Conservation (phyloP, 2,888 invertebrate genomes). For the Cactoblastis cactorum region DNA sequence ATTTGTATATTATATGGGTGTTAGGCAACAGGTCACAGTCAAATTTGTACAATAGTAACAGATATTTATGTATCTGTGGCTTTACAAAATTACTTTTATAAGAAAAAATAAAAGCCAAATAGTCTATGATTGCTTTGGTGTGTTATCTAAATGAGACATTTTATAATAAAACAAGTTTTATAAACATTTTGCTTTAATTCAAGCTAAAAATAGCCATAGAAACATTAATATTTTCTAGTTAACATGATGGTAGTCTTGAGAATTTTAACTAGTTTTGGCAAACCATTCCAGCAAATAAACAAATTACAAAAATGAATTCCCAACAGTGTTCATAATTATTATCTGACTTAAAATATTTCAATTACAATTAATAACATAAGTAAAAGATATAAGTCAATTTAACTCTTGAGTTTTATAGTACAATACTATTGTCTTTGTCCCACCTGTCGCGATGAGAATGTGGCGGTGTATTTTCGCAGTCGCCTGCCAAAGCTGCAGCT, state of each 20-base stretch:
- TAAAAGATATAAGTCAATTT: neutral
- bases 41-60: too few relatives aligned
- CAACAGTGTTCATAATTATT: neutral
- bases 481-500: conserved; percentile 48
- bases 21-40: too few relatives aligned
- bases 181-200: conserved; percentile 27
- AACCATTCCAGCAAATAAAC: neutral
- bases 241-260: conserved; percentile 27
- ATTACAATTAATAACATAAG: neutral
- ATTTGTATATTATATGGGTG: too few relatives aligned
- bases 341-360: neutral
- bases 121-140: neutral
- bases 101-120: too few relatives aligned
- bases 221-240: conserved; percentile 22
- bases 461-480: conserved; percentile 74
- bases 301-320: neutral
- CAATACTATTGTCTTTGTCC: conserved; percentile 73
- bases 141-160: too few relatives aligned
- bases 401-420: conserved; percentile 42
- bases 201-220: conserved; percentile 28
- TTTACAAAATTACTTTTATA: too few relatives aligned
- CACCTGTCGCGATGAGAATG: conserved; percentile 69
- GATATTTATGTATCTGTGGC: too few relatives aligned
- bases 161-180: conserved; percentile 5
- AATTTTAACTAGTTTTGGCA: neutral